These are phyloP conservation scores for Danio aesculapii DNA, from an alignment of 2,797 vertebrate species.

Conservation along the genomic window DNA sequence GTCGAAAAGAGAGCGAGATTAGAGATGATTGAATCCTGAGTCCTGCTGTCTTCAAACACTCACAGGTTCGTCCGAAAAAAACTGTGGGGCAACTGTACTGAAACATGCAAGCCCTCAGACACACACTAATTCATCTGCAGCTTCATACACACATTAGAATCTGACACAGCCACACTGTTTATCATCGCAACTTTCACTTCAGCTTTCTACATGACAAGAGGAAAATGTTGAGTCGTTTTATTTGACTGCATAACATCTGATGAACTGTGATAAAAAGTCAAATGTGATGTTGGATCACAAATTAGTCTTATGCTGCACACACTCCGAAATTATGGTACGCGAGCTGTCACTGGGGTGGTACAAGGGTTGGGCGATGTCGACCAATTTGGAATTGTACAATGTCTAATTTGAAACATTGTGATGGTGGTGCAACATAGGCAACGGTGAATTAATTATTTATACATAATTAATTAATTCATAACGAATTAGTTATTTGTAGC, in stretches of 20 bases:
- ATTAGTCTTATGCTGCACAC: too few relatives aligned
- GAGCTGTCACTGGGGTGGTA: too few relatives aligned
- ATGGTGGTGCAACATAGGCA: too few relatives aligned
- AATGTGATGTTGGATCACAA: not conserved
- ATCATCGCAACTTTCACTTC: not conserved
- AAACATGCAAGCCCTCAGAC: slow-evolving; percentile 29
- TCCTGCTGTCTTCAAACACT: slow-evolving; percentile 65
- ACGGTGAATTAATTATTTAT: too few relatives aligned
- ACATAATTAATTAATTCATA: too few relatives aligned
- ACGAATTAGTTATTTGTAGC: too few relatives aligned
- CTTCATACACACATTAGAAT: not conserved
- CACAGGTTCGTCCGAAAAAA: slow-evolving; percentile 50
- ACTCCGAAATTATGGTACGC: too few relatives aligned
- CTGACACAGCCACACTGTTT: not conserved
- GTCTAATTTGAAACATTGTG: too few relatives aligned
- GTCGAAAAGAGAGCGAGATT: slow-evolving; percentile 56
- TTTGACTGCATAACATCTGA: not conserved
- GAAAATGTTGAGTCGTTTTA: not conserved
- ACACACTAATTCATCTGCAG: slow-evolving; percentile 18
- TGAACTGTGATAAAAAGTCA: not conserved
- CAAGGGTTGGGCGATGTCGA: too few relatives aligned
- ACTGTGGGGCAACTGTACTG: slow-evolving; percentile 34
- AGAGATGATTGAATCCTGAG: slow-evolving; percentile 67
- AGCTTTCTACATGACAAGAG: not conserved
- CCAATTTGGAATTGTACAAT: too few relatives aligned